Percentiles rank a stretch among this genome's conserved stretches.
These are phyloP conservation scores for Chelon labrosus DNA, from an alignment of 2,797 vertebrate genomes.

Conservation along the genomic window DNA sequence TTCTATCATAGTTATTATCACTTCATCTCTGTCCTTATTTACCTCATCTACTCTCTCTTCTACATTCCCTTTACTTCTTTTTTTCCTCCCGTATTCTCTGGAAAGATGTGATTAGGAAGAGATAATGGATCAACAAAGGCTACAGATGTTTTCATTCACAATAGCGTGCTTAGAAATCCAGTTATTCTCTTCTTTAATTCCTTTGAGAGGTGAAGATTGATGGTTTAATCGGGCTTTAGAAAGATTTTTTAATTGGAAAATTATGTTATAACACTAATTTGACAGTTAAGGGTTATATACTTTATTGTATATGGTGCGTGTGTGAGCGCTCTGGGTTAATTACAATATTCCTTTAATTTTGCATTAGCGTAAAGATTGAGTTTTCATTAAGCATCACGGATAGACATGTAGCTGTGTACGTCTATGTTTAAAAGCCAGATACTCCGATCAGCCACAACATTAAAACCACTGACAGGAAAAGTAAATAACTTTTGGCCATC, in stretches of 20 bases:
- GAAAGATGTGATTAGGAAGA: slow-evolving; percentile 50
- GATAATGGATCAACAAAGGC: slow-evolving; percentile 46
- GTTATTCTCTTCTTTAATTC: slow-evolving; percentile 37
- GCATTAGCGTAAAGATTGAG: slow-evolving; percentile 24
- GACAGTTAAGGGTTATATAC: slow-evolving; percentile 48
- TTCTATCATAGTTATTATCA: slow-evolving; percentile 72
- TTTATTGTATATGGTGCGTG: slow-evolving; percentile 34
- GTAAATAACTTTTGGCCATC: too few species aligned
- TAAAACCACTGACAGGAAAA: too few species aligned
- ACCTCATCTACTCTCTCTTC: slow-evolving; percentile 39
- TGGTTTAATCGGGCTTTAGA: slow-evolving; percentile 62
- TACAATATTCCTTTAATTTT: slow-evolving; percentile 48
- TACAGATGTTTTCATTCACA: slow-evolving; percentile 48
- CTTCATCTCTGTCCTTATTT: slow-evolving; percentile 71
- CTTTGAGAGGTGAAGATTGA: slow-evolving; percentile 48
- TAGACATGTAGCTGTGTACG: neutral
- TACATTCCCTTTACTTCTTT: slow-evolving; percentile 32
- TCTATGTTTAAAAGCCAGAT: too few species aligned
- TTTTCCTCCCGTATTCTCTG: slow-evolving; percentile 36
- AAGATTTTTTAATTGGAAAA: slow-evolving; percentile 68
- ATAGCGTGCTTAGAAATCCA: slow-evolving; percentile 33
- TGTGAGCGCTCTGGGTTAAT: slow-evolving; percentile 52
- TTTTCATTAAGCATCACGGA: slow-evolving; percentile 17
- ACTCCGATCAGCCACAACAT: too few species aligned
- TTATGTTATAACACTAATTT: slow-evolving; percentile 58